Evolutionary conservation across 2,888 invertebrate species (phyloP).

Genomic region (Drosophila diplacantha): DNA sequence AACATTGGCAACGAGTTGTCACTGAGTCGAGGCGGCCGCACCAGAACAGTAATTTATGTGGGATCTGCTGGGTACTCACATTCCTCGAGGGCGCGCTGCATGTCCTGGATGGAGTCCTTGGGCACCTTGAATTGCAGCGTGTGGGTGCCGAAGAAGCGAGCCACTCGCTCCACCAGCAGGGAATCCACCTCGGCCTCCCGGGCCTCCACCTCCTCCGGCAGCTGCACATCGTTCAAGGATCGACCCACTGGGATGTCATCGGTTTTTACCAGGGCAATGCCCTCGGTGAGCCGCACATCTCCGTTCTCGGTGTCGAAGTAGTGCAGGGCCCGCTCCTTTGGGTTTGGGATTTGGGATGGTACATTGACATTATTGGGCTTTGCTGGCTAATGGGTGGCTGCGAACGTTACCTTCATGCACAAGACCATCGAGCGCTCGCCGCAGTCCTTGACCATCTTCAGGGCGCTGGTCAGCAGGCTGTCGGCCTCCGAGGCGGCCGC

Average conservation of each 20-base stretch:
- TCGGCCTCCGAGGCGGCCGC: slow-evolving; percentile 79
- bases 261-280: slow-evolving; percentile 80
- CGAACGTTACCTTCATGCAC: slow-evolving; percentile 84
- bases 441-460: slow-evolving; percentile 85
- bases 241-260: slow-evolving; percentile 80
- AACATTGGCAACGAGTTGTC: slow-evolving; percentile 42
- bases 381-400: neutral
- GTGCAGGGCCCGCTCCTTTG: slow-evolving; percentile 84
- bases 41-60: slow-evolving; percentile 49
- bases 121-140: slow-evolving; percentile 90
- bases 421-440: slow-evolving; percentile 83
- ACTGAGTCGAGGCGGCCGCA: slow-evolving; percentile 24
- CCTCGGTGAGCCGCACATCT: slow-evolving; percentile 82
- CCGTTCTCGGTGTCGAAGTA: slow-evolving; percentile 83
- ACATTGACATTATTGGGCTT: slow-evolving; percentile 5
- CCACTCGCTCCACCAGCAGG: slow-evolving; percentile 85
- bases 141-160: slow-evolving; percentile 87
- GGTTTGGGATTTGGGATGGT: slow-evolving; percentile 1
- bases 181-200: slow-evolving; percentile 86
- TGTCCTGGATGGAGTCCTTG: slow-evolving; percentile 84
- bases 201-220: slow-evolving; percentile 86
- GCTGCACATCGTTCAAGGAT: slow-evolving; percentile 82
- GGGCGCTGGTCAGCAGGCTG: slow-evolving; percentile 81
- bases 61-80: slow-evolving; percentile 79
- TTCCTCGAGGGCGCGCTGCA: slow-evolving; percentile 89